Conservation (phyloP, 2,797 vertebrate genomes). For the Graptemys geographica region DNA sequence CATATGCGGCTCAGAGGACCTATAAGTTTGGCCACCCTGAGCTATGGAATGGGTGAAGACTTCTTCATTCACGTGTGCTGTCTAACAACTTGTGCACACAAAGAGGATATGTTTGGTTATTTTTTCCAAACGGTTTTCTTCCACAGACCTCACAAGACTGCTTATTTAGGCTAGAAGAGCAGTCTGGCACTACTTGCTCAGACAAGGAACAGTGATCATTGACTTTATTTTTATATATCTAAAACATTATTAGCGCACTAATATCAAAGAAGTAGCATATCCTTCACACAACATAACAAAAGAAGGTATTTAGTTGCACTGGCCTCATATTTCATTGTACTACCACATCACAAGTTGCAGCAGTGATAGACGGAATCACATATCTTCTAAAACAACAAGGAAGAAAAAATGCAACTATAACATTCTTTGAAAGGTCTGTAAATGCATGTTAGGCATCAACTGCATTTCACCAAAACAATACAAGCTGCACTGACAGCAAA, state of each 20-base stretch:
- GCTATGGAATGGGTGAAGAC: not conserved
- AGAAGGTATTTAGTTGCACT: constrained; percentile 38
- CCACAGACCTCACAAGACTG: constrained; percentile 1
- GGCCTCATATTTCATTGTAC: constrained; percentile 55
- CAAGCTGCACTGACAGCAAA: not conserved
- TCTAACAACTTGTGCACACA: constrained; percentile 29
- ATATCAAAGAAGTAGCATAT: constrained; percentile 48
- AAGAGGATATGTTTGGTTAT: not conserved
- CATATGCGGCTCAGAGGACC: no score
- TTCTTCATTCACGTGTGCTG: not conserved
- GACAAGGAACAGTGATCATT: not conserved
- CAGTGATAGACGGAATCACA: constrained; percentile 38
- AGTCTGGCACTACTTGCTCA: constrained; percentile 20
- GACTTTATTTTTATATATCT: constrained; percentile 54
- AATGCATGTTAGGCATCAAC: constrained; percentile 12
- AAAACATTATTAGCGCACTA: constrained; percentile 28
- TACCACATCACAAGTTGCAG: constrained; percentile 60
- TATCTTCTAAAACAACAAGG: not conserved
- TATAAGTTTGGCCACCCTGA: not conserved
- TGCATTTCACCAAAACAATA: constrained; percentile 34
- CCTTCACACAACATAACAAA: constrained; percentile 34
- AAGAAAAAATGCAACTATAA: constrained; percentile 14
- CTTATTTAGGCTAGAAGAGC: not conserved
- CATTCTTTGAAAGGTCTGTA: constrained; percentile 44
- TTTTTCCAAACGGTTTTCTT: constrained; percentile 28